These are phyloP conservation scores for Masnerella sp. DNA, from an alignment of 2,888 invertebrate genomes.

Conservation along the genomic window DNA sequence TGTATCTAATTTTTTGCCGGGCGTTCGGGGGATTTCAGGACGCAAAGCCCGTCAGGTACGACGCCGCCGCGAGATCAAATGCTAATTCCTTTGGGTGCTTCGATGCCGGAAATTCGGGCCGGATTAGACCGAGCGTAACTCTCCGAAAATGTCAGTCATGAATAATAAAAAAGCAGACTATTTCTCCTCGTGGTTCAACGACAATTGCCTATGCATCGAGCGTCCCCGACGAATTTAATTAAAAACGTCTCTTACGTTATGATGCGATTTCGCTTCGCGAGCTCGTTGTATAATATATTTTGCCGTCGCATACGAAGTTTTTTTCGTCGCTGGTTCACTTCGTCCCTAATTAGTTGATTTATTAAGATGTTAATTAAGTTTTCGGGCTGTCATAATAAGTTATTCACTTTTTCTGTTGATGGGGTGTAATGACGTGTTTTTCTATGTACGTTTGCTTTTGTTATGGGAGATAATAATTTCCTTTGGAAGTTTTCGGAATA, in stretches of 20 bases:
- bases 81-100: slow-evolving; percentile 72
- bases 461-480: too few species aligned
- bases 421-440: too few species aligned
- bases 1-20: slow-evolving; percentile 32
- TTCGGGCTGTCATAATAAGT: too few species aligned
- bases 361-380: too few species aligned
- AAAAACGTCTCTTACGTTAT: slow-evolving; percentile 44
- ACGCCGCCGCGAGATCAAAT: slow-evolving; percentile 68
- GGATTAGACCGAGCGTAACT: slow-evolving; percentile 66
- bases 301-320: too few species aligned
- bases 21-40: slow-evolving; percentile 33
- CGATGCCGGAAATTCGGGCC: slow-evolving; percentile 70
- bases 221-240: slow-evolving; percentile 48
- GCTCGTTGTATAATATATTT: slow-evolving; percentile 18
- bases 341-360: too few species aligned
- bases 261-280: slow-evolving; percentile 11
- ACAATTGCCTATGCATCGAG: slow-evolving; percentile 56
- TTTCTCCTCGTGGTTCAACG: slow-evolving; percentile 49
- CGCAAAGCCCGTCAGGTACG: slow-evolving; percentile 61
- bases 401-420: too few species aligned
- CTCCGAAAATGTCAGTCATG: slow-evolving; percentile 66
- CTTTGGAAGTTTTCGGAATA: too few species aligned
- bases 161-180: slow-evolving; percentile 67
- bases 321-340: too few species aligned
- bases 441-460: too few species aligned